Conservation (phyloP, 2,888 invertebrate species). For the Trichacis sp. region DNA sequence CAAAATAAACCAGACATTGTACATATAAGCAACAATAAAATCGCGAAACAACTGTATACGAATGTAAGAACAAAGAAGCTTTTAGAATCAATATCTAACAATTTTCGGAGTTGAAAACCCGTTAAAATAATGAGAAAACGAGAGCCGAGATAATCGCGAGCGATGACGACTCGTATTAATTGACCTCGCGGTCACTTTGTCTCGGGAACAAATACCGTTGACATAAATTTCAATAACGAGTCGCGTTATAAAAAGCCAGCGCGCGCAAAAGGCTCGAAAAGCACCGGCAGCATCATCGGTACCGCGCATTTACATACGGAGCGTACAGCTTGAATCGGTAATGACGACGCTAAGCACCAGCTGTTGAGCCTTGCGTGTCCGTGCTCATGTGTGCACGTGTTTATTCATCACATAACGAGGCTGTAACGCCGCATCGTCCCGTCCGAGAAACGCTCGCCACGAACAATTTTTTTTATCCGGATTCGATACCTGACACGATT, state of each 20-base stretch:
- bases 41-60: too few species aligned
- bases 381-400: constrained; percentile 14
- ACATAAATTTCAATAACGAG: neutral
- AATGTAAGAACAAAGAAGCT: too few species aligned
- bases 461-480: constrained; percentile 20
- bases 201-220: neutral
- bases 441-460: constrained; percentile 16
- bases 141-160: too few species aligned
- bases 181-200: neutral
- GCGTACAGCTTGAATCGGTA: constrained; percentile 31
- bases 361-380: constrained; percentile 15
- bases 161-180: neutral
- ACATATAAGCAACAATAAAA: too few species aligned
- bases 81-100: too few species aligned
- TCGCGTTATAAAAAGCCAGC: constrained; percentile 18
- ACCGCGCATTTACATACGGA: constrained; percentile 33
- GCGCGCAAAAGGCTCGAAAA: too few species aligned
- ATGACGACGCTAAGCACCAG: constrained; percentile 21
- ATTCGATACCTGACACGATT: constrained; percentile 1
- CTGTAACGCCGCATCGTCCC: constrained; percentile 1
- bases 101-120: too few species aligned
- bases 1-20: too few species aligned
- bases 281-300: constrained; percentile 28
- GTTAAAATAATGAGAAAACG: too few species aligned
- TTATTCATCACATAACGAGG: constrained; percentile 18